These are phyloP conservation scores for Grapholita molesta DNA, from an alignment of 1,140 invertebrate species.

Conservation along the genomic window DNA sequence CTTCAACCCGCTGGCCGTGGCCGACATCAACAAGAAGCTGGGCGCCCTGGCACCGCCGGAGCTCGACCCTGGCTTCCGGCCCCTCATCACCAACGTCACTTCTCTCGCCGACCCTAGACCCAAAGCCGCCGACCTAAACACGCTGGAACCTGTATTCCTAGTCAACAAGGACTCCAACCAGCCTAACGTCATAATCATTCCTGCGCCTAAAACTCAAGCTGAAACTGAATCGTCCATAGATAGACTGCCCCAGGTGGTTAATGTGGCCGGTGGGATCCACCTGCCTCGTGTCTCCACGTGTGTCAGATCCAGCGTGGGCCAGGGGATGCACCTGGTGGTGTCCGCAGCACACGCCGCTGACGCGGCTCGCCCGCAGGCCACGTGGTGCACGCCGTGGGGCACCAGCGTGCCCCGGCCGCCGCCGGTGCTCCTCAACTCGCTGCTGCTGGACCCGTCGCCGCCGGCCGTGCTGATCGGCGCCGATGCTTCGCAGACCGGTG, in stretches of 20 bases:
- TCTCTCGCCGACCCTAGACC: neutral
- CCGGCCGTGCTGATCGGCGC: no score
- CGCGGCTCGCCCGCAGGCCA: neutral
- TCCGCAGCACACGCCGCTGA: neutral
- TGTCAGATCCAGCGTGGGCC: neutral
- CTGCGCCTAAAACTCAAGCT: neutral
- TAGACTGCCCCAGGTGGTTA: neutral
- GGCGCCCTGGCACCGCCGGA: neutral
- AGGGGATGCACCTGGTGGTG: neutral
- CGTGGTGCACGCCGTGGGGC: no score
- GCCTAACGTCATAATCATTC: neutral
- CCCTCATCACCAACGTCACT: neutral
- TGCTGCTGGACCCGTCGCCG: no score
- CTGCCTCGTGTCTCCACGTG: no score
- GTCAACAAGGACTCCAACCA: neutral
- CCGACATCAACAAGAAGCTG: neutral
- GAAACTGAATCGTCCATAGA: neutral
- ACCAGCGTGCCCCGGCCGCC: no score
- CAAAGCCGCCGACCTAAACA: neutral
- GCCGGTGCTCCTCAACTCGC: no score
- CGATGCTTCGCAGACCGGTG: no score
- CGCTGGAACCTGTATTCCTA: neutral
- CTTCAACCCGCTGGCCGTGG: neutral
- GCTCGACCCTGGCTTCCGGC: neutral
- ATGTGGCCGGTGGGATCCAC: neutral